Conservation (phyloP, 2,797 vertebrate genomes). For the Trachurus trachurus region DNA sequence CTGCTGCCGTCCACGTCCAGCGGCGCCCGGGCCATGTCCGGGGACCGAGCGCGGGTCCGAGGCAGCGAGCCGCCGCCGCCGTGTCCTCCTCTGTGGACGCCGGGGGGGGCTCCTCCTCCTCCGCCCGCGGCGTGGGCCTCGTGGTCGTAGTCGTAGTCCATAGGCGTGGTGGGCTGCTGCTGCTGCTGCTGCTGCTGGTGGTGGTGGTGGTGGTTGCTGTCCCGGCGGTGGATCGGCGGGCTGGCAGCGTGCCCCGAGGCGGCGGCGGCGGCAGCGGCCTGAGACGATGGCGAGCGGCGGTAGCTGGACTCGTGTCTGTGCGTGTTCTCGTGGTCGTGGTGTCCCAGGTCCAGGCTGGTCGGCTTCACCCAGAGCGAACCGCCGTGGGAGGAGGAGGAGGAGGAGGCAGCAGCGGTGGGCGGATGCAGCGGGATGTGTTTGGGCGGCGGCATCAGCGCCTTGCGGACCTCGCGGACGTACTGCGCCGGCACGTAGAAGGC, state of each 20-base stretch:
- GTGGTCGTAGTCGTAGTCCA: conserved; percentile 44
- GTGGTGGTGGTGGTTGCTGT: conserved; percentile 88
- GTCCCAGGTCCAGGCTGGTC: conserved; percentile 74
- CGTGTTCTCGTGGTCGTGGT: conserved; percentile 84
- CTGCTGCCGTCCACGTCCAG: conserved; percentile 78
- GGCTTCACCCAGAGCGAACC: conserved; percentile 75
- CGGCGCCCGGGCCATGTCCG: conserved; percentile 48
- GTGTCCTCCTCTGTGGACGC: conserved; percentile 11
- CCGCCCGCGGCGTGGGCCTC: conserved; percentile 36
- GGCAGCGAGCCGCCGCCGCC: conserved; percentile 58
- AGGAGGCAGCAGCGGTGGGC: not conserved
- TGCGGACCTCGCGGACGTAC: conserved; percentile 95
- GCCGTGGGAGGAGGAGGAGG: conserved; percentile 13
- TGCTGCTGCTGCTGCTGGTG: not conserved
- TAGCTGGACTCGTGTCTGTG: conserved; percentile 88
- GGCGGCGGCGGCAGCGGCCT: conserved; percentile 38
- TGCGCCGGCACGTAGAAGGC: conserved; percentile 96
- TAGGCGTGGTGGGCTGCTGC: conserved; percentile 41
- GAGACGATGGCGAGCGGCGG: conserved; percentile 84
- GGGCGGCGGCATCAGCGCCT: conserved; percentile 94
- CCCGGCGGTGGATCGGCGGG: conserved; percentile 82
- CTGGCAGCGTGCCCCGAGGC: conserved; percentile 82
- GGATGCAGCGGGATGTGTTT: conserved; percentile 77
- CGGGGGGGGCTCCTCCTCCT: no score
- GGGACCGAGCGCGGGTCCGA: conserved; percentile 60